Base-by-base conservation (phyloP, 1,140 invertebrate genomes). In the Drosophila ananassae region DNA sequence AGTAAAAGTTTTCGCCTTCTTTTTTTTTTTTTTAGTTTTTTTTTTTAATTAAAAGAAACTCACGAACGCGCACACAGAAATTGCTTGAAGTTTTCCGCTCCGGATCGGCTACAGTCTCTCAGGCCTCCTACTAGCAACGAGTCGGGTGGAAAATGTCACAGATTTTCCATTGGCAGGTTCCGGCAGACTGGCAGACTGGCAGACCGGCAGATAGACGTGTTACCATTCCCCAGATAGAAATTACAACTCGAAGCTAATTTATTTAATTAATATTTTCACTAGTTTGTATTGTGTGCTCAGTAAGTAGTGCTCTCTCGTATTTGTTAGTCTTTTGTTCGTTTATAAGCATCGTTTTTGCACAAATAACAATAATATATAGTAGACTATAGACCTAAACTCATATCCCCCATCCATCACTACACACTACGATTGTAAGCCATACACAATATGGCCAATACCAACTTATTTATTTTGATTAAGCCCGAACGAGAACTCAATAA, bases 231-330 rank as follows among this genome's bases (percentile, higher is more conserved):
- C 83, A 89, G 78, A 75, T 87, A 64, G 82, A 87, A 81, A 84
- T 84, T 85, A 85, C 79, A 63, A 72, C 81, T 63, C 47, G 41
- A 67, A 75, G 85, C 75, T 89, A 89, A 85, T 85, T 85, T 85
- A 85, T 85, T 85, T 85, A 85, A 85, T 85, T 85, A 85, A 79
- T 85, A 82, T 87, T 85, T 87, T 84, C 81, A 87, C 82, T 84
- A 84, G 77, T 47, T 79, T 39, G 75, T 79, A 79, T 79, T 78
- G 61, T 74, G 67, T 73, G 54, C 74, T 17, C 17, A 17, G 2
- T 21, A 3, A 17, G 2, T 21, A 3, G 73, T 75, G 55, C 39
- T 59, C 50, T 30, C 47, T 63, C 62, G 55, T 83, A 72, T 60
- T 74, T 17, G 17, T 52, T 79, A 73, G 50, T 64, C 32, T 52